phyloP scores from a whole-genome alignment of 2,113 vertebrate species.

The Sialia sialis region DNA sequence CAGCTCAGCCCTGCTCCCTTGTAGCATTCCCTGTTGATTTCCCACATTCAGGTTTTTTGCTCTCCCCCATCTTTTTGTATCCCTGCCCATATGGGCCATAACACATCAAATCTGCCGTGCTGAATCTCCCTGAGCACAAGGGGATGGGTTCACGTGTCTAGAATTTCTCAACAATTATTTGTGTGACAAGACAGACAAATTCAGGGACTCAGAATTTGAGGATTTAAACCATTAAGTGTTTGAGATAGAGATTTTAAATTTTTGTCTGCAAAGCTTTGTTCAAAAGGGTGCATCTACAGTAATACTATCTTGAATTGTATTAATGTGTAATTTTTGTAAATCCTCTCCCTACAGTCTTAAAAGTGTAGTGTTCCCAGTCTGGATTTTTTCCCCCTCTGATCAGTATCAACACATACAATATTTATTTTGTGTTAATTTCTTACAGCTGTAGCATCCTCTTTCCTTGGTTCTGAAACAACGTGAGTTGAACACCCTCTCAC shows the following conservation, averaged over 20 bases:
- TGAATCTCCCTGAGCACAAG: not conserved
- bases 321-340: not conserved
- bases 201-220: not conserved
- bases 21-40: not conserved
- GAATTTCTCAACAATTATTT: not conserved
- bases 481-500: not conserved
- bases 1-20: not conserved
- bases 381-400: accelerated
- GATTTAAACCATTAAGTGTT: not conserved
- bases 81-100: accelerated
- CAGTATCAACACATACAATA: not conserved
- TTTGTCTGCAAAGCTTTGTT: not conserved
- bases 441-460: not conserved
- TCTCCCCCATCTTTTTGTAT: not conserved
- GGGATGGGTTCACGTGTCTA: not conserved
- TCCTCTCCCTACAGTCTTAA: not conserved
- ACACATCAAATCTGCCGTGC: not conserved
- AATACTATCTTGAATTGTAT: not conserved
- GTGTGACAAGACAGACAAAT: not conserved
- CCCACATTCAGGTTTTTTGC: not conserved
- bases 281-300: not conserved
- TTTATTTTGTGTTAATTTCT: not conserved
- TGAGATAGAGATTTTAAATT: not conserved
- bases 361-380: not conserved
- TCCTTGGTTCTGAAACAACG: not conserved